Evolutionary conservation across 2,888 invertebrate species (phyloP), one percentile per base, ranked within the genome.

Genomic region (Campoletis raptor): DNA sequence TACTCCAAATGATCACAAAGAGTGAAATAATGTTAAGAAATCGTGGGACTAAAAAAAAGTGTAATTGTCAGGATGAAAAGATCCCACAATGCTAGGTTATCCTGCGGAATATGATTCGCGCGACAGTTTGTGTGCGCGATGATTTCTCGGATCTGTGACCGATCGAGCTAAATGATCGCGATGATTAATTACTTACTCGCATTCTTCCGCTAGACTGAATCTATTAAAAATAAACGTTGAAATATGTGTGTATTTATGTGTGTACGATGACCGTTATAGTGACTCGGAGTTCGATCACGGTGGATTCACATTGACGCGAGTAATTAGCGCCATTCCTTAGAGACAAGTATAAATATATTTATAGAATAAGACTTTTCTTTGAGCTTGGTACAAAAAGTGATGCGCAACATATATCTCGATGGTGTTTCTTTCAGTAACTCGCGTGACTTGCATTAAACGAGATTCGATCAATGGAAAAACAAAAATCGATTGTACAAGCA

Each of bases 401-500:
- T 67, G 64, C 42, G 69, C 24, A n/a, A 4, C 48, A 40, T 37
- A 40, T 37, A 40, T 37, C 5, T 9, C 42, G 12, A 21, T 21
- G 52, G 30, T n/a, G 18, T 57, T 73, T 54, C n/a, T 40, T 12
- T 36, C 54, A 15, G 15, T 37, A 36, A n/a, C 67, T 69, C 54
- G 64, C 54, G 64, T 64, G 84, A 80, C 74, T 84, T 45, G 80
- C 61, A 61, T 61, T 24, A 12, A 52, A 52, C 18, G 69, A 48
- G 36, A 37, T 61, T 57, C 37, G 36, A 48, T 52, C 40, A 54
- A 52, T 15, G 48, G 91, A 91, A 91, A 89, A 91, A 85, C 87
- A 91, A 91, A 90, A 91, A 85, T 88, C 86, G 88, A 88, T 88
- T 90, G 67, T 42, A 89, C 91, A 90, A 92, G 91, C 91, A 91